Base-by-base conservation (phyloP, 2,888 invertebrate genomes). In the Pristionchus arcanus region DNA sequence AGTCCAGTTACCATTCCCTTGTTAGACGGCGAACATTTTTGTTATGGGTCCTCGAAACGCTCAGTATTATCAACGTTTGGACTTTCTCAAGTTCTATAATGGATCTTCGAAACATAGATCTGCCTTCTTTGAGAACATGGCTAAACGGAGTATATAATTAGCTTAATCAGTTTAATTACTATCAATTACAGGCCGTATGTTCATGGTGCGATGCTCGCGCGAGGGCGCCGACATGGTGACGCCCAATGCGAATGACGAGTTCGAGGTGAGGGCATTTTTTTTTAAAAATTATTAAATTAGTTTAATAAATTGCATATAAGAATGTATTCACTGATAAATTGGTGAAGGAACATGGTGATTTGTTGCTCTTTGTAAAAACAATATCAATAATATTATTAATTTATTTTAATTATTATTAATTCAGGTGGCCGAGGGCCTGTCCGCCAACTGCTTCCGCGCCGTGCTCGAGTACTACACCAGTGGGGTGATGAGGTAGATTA, bases 201-300 rank as follows among this genome's bases (percentile, higher is more conserved):
- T 95, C 90, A 86, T 92, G 28, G 85, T 94, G 89, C 95, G 97
- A 97, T 21, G 97, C 98, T 91, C 96, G 97, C 92, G 98, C 97
- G 91, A 90, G 25, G 91, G 91, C 28, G 90, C 91, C 90, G 96
- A 96, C 89, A 98, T 98, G 95, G 97, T 98, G 0, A 97, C 98
- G 95, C 97, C 98, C 0, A 99, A 99, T 95, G 98, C 98, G 93
- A 96, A 98, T 5, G 98, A 99, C 1, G 99, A 99, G 95, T 99
- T 97, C 95, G 98, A 98, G 95, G 98, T 98, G 59, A 25, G 89
- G 25, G 7, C n/a, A 2, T 68, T 28, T 28, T 31, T 68, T 28
- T 31, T 19, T 15, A n/a, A 4, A 15, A 3, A 13, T 13, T 21
- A 3, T 21, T 37, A 31, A 13, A 68, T 68, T 31, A 15, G 25